phyloP scores from a whole-genome alignment of 2,888 invertebrate species.

The Podotricha telesiphe region DNA sequence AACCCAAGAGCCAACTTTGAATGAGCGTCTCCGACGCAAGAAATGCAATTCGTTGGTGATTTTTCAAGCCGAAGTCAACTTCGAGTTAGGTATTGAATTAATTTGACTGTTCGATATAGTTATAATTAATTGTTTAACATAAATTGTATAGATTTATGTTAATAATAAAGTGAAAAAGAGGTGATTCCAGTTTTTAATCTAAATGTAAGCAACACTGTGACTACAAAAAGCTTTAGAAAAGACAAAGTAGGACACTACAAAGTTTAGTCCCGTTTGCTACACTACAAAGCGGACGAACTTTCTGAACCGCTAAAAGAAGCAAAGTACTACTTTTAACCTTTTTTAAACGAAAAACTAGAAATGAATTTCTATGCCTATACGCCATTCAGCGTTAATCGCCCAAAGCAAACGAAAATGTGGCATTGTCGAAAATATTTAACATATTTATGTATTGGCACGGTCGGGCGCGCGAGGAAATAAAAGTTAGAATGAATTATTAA shows the following conservation, averaged over 20 bases:
- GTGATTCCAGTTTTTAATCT: conserved; percentile 22
- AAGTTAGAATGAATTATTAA: conserved; percentile 70
- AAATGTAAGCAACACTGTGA: conserved; percentile 17
- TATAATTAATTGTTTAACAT: not conserved
- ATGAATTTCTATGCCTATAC: conserved; percentile 25
- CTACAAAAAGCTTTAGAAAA: conserved; percentile 25
- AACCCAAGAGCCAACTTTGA: conserved; percentile 35
- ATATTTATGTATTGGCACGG: conserved; percentile 38
- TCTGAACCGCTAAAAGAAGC: conserved; percentile 36
- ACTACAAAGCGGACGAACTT: conserved; percentile 35
- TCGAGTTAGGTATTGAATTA: conserved; percentile 9
- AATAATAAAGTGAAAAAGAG: not conserved
- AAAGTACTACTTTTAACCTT: conserved; percentile 39
- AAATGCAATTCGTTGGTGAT: conserved; percentile 31
- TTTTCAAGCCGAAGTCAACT: conserved; percentile 13
- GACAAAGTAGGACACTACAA: conserved; percentile 32
- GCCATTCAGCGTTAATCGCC: conserved; percentile 23
- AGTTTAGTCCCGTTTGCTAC: conserved; percentile 34
- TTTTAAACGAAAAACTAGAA: conserved; percentile 34
- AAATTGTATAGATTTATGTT: too few species aligned
- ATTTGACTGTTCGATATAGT: not conserved
- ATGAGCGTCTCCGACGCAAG: conserved; percentile 33
- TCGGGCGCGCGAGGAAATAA: conserved; percentile 54
- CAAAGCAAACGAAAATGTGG: conserved; percentile 24
- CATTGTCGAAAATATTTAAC: conserved; percentile 35